phyloP scores from a whole-genome alignment of 1,140 invertebrate genomes.

The Lethocerus indicus region DNA sequence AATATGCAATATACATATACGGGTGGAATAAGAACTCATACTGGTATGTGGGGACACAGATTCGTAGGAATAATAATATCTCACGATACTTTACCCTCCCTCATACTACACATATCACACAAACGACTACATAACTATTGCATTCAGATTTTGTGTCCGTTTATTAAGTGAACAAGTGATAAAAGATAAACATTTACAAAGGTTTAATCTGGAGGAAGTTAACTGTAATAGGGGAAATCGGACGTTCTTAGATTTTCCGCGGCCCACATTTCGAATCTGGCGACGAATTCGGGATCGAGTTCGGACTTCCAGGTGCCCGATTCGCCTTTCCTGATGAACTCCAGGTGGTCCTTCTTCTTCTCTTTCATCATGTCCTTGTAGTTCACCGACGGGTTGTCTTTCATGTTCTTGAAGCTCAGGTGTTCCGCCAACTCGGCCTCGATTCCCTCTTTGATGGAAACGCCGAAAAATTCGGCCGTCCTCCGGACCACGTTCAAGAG shows the following conservation, averaged over 20 bases:
- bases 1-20: too few relatives aligned
- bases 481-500: conserved; percentile 38
- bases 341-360: background rate
- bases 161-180: too few relatives aligned
- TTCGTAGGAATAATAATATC: too few relatives aligned
- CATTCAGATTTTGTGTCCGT: too few relatives aligned
- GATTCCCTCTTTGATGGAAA: conserved; percentile 43
- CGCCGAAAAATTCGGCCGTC: conserved; percentile 55
- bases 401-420: conserved; percentile 8
- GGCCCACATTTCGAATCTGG: conserved; percentile 4
- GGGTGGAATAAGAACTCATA: too few relatives aligned
- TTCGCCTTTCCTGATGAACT: conserved; percentile 5
- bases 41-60: too few relatives aligned
- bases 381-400: conserved; percentile 6
- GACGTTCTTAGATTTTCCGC: background rate
- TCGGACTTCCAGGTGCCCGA: conserved; percentile 1
- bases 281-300: conserved; percentile 1
- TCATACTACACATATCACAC: too few relatives aligned
- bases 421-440: conserved; percentile 2
- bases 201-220: background rate
- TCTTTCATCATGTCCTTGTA: background rate
- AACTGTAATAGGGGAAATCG: conserved; percentile 11
- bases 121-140: too few relatives aligned
- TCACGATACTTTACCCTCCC: too few relatives aligned
- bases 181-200: too few relatives aligned